Evolutionary conservation across 2,888 invertebrate species (phyloP).

Genomic region (Agriopis marginaria): DNA sequence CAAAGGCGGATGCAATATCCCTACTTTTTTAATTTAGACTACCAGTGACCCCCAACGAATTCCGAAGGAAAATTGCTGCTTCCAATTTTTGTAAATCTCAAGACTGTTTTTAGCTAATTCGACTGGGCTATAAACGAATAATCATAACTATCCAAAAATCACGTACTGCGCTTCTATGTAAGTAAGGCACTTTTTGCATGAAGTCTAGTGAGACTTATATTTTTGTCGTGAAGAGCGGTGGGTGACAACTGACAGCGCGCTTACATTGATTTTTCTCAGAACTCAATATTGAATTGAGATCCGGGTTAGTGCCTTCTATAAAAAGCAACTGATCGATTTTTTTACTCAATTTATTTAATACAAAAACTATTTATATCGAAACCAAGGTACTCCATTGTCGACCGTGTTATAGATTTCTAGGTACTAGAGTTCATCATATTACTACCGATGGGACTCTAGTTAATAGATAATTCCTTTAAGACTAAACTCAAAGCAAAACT

Average conservation of each 20-base stretch:
- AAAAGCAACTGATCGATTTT: constrained; percentile 43
- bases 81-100: no score
- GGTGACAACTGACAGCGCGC: constrained; percentile 26
- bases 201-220: background rate
- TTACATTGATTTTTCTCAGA: constrained; percentile 36
- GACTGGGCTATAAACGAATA: no score
- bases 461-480: background rate
- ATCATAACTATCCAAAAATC: background rate
- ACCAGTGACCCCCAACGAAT: no score
- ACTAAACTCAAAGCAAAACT: no score
- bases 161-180: background rate
- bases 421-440: background rate
- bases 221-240: constrained; percentile 16
- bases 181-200: background rate
- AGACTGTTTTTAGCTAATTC: no score
- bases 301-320: constrained; percentile 37
- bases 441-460: background rate
- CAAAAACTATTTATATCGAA: constrained; percentile 32
- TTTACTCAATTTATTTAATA: constrained; percentile 34
- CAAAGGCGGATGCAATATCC: no score
- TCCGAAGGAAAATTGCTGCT: no score
- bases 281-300: constrained; percentile 39
- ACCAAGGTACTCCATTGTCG: constrained; percentile 19
- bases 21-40: no score
- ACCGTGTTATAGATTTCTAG: constrained; percentile 24